Percentiles rank a stretch among this genome's conserved stretches.
phyloP scores from a whole-genome alignment of 2,113 vertebrate species.

The Protomyctophum bolini region DNA sequence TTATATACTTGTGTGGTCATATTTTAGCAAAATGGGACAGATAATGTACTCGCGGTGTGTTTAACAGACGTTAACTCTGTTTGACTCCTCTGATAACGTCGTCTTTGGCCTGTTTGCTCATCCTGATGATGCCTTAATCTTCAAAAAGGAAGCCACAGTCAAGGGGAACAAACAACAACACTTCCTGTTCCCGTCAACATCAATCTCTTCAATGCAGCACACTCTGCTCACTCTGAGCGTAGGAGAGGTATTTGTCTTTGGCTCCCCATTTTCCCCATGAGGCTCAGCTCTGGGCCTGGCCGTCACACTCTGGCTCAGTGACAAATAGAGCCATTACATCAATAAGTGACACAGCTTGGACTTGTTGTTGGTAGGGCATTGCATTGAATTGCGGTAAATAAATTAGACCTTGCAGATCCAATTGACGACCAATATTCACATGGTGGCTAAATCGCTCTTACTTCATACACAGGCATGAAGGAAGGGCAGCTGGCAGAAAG shows the following conservation, averaged over 20 bases:
- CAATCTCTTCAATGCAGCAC: slow-evolving; percentile 1
- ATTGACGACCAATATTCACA: too few species aligned
- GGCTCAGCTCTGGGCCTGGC: slow-evolving; percentile 7
- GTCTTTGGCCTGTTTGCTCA: slow-evolving; percentile 14
- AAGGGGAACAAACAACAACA: slow-evolving; percentile 32
- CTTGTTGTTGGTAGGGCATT: background rate
- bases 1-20: too few species aligned
- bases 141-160: slow-evolving; percentile 15
- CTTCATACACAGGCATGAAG: too few species aligned
- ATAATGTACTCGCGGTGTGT: background rate
- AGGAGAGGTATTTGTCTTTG: slow-evolving; percentile 5
- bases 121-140: slow-evolving; percentile 31
- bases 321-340: slow-evolving; percentile 2
- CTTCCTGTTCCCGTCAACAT: slow-evolving; percentile 32
- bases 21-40: background rate
- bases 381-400: slow-evolving; percentile 14
- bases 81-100: slow-evolving; percentile 3
- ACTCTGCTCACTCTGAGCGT: background rate
- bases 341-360: background rate
- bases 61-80: too few species aligned
- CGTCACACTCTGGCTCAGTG: slow-evolving; percentile 25
- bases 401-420: slow-evolving; percentile 43
- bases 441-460: too few species aligned
- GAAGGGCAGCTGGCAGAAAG: background rate
- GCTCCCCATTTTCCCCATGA: slow-evolving; percentile 13